Evolutionary conservation across 2,797 vertebrate genomes (phyloP), one percentile per base, ranked within the genome.

Genomic region (Sphenodon punctatus): DNA sequence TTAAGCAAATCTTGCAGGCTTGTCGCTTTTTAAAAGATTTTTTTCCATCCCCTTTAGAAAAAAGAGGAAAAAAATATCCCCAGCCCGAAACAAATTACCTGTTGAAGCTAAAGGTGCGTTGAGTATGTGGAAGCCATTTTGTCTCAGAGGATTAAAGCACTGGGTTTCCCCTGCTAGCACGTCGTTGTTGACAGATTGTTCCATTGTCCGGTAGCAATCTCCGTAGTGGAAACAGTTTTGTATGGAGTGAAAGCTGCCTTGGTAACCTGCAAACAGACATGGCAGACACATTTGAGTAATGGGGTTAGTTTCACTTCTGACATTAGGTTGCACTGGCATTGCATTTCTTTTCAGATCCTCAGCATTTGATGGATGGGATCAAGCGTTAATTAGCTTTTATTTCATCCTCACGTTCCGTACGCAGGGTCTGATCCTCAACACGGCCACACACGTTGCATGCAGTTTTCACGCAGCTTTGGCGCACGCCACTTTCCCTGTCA

Each of bases 141-240:
- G 97, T 85, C 97, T 96, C 87, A 97, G 96, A 45, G 97, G 94
- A 80, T 88, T 94, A 92, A 98, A 98, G 89, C 95, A 86, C 6
- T 97, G 97, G 78, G 97, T 89, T n/a, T 98, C 98, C 78, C 94
- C 96, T 1, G 96, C 90, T 89, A 97, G 83, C 51, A 96, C 95
- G 59, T 97, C 95, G 3, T 95, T 93, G 46, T 94, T 86, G 80
- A 97, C 94, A 71, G 96, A 90, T 85, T 97, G 97, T 86, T 98
- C 98, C 82, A 97, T 95, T 7, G 91, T 88, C 95, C 97, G 96
- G 96, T 98, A 99, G 86, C 97, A 97, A 90, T 99, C 98, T 38
- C 97, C 96, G 0, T 98, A 99, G 92, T 99, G 97, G 94, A 99
- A 98, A 95, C 97, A 98, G 91, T 97, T 98, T 89, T 98, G 95